Conservation (phyloP, 2,888 invertebrate species). For the Watsonalla binaria region DNA sequence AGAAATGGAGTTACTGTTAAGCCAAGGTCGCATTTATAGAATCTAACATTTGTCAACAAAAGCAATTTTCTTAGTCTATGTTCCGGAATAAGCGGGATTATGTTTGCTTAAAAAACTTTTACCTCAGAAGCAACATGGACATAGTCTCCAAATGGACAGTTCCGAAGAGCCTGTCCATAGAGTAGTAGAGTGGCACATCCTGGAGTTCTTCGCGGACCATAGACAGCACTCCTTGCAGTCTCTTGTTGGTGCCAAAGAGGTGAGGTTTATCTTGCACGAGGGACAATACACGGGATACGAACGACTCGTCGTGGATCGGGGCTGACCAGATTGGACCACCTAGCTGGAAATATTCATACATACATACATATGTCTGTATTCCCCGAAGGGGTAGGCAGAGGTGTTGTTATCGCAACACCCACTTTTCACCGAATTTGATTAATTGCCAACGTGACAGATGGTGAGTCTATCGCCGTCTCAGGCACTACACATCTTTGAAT, state of each 20-base stretch:
- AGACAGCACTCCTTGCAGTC: conserved; percentile 89
- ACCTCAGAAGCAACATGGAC: conserved; percentile 85
- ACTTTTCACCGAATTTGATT: too few species aligned
- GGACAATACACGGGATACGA: conserved; percentile 83
- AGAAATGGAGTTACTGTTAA: too few species aligned
- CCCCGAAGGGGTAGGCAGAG: too few species aligned
- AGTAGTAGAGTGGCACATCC: conserved; percentile 93
- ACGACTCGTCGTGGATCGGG: conserved; percentile 88
- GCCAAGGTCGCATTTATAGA: too few species aligned
- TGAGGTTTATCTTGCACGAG: conserved; percentile 59
- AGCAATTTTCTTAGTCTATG: neutral
- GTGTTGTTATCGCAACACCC: too few species aligned
- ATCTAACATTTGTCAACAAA: too few species aligned
- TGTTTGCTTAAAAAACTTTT: conserved; percentile 6
- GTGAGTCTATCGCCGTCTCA: too few species aligned
- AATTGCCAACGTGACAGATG: too few species aligned
- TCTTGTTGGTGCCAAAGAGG: conserved; percentile 82
- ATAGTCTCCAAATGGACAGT: conserved; percentile 85
- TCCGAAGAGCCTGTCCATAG: conserved; percentile 86
- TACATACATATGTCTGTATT: too few species aligned
- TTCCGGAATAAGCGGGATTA: neutral
- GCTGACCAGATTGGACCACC: conserved; percentile 98
- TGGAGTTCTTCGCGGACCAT: conserved; percentile 90
- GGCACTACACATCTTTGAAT: too few species aligned
- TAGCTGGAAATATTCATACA: conserved; percentile 80